These are phyloP conservation scores for Aptenodytes forsteri DNA, from an alignment of 2,113 vertebrate genomes.

Conservation along the genomic window DNA sequence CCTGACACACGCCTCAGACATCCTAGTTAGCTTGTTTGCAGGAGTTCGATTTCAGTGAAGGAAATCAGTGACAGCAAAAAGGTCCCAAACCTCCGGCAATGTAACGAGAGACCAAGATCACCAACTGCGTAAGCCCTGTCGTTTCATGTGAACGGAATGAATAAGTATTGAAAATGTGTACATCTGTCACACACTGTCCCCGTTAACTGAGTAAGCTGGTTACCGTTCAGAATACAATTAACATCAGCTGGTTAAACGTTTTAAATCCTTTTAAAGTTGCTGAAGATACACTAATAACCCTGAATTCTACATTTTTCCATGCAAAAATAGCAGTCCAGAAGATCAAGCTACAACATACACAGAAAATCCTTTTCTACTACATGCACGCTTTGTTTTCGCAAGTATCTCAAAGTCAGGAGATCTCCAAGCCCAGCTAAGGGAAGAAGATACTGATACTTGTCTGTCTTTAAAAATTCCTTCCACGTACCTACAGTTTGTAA, in stretches of 20 bases:
- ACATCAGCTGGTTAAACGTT: background rate
- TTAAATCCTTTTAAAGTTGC: background rate
- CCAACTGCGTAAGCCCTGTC: background rate
- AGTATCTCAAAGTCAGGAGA: background rate
- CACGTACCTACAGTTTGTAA: background rate
- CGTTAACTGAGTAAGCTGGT: background rate
- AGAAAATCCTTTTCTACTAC: background rate
- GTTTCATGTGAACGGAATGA: background rate
- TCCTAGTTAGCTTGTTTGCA: background rate
- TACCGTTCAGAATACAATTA: background rate
- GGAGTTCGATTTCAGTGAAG: background rate
- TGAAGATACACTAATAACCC: background rate
- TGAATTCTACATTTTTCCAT: background rate
- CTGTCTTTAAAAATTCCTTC: background rate
- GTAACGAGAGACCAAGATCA: background rate
- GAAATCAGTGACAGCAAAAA: background rate
- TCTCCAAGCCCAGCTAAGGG: background rate
- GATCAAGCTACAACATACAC: background rate
- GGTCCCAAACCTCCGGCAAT: rapidly evolving
- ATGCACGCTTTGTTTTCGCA: background rate
- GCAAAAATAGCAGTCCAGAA: background rate
- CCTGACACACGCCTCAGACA: background rate
- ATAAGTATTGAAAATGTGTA: background rate
- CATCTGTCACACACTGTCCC: background rate
- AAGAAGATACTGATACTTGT: background rate